Evolutionary conservation across 2,888 invertebrate species (phyloP).

Genomic region (Glomeris marginata): DNA sequence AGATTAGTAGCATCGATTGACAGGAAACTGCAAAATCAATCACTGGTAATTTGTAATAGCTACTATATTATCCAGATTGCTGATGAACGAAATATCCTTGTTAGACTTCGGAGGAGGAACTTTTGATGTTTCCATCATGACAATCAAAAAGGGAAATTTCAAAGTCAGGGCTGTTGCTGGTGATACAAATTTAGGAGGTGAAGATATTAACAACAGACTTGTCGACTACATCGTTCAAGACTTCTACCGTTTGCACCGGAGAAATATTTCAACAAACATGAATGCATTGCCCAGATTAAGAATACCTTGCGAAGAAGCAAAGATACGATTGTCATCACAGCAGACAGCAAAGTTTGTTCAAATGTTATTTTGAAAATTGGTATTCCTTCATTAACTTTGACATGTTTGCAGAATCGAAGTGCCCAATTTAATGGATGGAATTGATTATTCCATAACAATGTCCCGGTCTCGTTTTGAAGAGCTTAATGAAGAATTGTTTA

Average conservation of each 20-base stretch:
- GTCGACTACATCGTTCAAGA: slow-evolving; percentile 63
- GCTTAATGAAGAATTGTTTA: slow-evolving; percentile 87
- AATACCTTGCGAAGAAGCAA: slow-evolving; percentile 81
- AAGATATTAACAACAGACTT: slow-evolving; percentile 84
- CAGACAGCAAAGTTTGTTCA: slow-evolving; percentile 50
- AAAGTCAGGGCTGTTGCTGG: slow-evolving; percentile 90
- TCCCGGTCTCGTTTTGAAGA: slow-evolving; percentile 95
- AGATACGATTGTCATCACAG: slow-evolving; percentile 53
- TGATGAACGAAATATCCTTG: slow-evolving; percentile 43
- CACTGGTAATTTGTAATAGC: no score
- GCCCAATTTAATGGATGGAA: slow-evolving; percentile 59
- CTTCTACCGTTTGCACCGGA: slow-evolving; percentile 17
- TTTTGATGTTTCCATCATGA: slow-evolving; percentile 87
- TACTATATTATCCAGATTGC: no score
- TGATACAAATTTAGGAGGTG: slow-evolving; percentile 85
- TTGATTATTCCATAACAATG: slow-evolving; percentile 90
- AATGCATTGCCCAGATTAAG: slow-evolving; percentile 77
- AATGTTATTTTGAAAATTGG: slow-evolving; percentile 28
- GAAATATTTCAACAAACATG: slow-evolving; percentile 35
- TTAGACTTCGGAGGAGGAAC: slow-evolving; percentile 69
- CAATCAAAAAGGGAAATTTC: slow-evolving; percentile 86
- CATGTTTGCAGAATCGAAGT: slow-evolving; percentile 54
- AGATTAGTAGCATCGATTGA: no score
- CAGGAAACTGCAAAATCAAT: no score
- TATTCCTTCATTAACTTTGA: background rate